Conservation (phyloP, 2,797 vertebrate genomes). For the Pangasius mekongensis region DNA sequence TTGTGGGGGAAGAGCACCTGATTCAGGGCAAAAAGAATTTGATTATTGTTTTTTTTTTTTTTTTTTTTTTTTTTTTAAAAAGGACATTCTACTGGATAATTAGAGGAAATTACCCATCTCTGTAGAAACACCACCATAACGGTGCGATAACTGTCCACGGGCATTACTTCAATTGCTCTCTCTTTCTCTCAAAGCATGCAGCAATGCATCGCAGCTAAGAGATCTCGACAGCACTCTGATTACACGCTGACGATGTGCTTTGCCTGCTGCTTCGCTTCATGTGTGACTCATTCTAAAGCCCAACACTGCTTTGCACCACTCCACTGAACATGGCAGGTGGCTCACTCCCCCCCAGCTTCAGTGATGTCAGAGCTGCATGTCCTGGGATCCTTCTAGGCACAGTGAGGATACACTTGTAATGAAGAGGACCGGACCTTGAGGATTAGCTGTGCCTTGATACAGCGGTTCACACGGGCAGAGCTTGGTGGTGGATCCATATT, state of each 20-base stretch:
- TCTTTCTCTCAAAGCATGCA: constrained; percentile 15
- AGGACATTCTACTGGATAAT: not conserved
- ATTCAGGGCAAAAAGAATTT: not conserved
- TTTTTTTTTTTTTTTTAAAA: not conserved
- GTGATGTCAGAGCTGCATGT: constrained; percentile 46
- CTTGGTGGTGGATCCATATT: not conserved
- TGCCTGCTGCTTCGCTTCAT: constrained; percentile 55
- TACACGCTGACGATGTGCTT: constrained; percentile 39
- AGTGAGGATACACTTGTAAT: not conserved
- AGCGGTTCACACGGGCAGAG: not conserved
- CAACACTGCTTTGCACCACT: constrained; percentile 44
- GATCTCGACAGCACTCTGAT: constrained; percentile 35
- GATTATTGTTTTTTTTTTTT: not conserved
- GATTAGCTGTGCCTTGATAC: constrained; percentile 24
- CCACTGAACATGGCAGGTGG: constrained; percentile 57
- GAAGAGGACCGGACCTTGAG: constrained; percentile 30
- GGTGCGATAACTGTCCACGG: constrained; percentile 9
- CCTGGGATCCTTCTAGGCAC: constrained; percentile 28
- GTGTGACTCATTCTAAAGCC: constrained; percentile 52
- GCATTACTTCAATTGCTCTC: constrained; percentile 31
- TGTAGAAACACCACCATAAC: constrained; percentile 17
- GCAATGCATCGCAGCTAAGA: constrained; percentile 30
- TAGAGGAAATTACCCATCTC: constrained; percentile 20
- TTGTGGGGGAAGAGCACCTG: not conserved
- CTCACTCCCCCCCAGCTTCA: constrained; percentile 28